Base-by-base conservation (phyloP, 1,140 invertebrate species). In the Ladona fulva region DNA sequence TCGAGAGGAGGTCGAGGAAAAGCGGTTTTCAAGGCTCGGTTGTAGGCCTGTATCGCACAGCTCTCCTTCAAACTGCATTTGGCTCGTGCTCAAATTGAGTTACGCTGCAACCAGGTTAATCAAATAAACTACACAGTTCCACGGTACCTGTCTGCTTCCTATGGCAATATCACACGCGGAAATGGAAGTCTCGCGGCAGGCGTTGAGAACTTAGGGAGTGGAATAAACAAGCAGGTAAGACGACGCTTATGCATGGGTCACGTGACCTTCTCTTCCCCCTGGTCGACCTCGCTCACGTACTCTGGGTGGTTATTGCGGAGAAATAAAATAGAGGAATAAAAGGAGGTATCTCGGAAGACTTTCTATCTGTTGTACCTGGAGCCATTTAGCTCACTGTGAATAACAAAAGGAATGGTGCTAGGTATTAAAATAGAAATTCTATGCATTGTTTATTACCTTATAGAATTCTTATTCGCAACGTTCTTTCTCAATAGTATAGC, bases 61-160 rank as follows among this genome's bases (percentile, higher is more conserved):
- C 10, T 66, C 52, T 12, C 52, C 52, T 66, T 66, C 52, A 66
- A 66, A 66, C 52, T 66, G 52, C 52, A 66, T 66, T 66, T 66
- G 52, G 52, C 52, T 66, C 14, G 52, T 16, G 52, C 52, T 66
- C 52, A 66, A 66, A 66, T 66, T 66, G 52, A 66, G 52, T 66
- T 66, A 66, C 52, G 52, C 52, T 66, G 52, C 52, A 66, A 66
- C 52, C 52, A 66, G 52, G 52, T 66, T 66, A 66, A 66, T 66
- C 52, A 66, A 66, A 66, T 66, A 66, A 66, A 66, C 52, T 66
- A 16, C 52, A 19, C 52, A 16, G 16, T 66, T 19, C 52, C 52
- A 19, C 14, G 16, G 52, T 66, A 66, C 52, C 52, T 66, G 52
- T 66, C 52, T 66, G 52, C 52, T 19, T 22, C 52, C 52, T 19